A percentile compares a stretch with the other conserved stretches of the same genome.
phyloP scores from a whole-genome alignment of 2,888 invertebrate species.

The Drosophila flavopinicola region DNA sequence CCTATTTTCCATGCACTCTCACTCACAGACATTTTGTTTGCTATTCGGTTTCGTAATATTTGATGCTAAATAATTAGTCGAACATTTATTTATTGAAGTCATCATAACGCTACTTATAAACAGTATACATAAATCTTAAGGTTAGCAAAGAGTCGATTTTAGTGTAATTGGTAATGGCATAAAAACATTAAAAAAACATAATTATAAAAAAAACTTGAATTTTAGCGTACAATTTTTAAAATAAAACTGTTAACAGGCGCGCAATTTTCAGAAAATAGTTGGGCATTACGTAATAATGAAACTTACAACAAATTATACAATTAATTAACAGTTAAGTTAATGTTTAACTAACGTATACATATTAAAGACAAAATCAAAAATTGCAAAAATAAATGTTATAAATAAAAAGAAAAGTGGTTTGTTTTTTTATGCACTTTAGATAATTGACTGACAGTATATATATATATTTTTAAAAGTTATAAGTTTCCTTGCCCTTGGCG shows the following conservation, averaged over 20 bases:
- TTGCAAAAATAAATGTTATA: constrained; percentile 76
- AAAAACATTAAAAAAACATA: constrained; percentile 23
- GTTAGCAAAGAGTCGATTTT: constrained; percentile 74
- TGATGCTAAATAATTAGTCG: constrained; percentile 28
- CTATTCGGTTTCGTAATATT: constrained; percentile 23
- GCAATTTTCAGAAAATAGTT: constrained; percentile 63
- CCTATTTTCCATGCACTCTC: constrained; percentile 49
- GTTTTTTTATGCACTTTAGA: no score
- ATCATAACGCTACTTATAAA: constrained; percentile 36
- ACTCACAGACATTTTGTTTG: constrained; percentile 50
- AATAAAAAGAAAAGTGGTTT: constrained; percentile 24
- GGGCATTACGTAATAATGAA: constrained; percentile 59
- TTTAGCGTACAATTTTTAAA: constrained; percentile 66
- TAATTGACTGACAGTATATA: no score
- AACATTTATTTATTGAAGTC: constrained; percentile 30
- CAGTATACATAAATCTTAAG: constrained; percentile 46
- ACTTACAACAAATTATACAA: constrained; percentile 46
- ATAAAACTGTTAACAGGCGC: constrained; percentile 56
- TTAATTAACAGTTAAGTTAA: constrained; percentile 56
- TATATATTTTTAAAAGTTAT: no score
- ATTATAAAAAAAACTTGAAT: constrained; percentile 37
- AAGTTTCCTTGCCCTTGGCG: no score
- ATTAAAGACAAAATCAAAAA: constrained; percentile 57
- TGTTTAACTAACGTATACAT: constrained; percentile 56
- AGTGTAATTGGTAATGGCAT: constrained; percentile 59